Evolutionary conservation across 1,140 invertebrate species (phyloP), one percentile per base, ranked within the genome.

Genomic region (Zophobas morio): DNA sequence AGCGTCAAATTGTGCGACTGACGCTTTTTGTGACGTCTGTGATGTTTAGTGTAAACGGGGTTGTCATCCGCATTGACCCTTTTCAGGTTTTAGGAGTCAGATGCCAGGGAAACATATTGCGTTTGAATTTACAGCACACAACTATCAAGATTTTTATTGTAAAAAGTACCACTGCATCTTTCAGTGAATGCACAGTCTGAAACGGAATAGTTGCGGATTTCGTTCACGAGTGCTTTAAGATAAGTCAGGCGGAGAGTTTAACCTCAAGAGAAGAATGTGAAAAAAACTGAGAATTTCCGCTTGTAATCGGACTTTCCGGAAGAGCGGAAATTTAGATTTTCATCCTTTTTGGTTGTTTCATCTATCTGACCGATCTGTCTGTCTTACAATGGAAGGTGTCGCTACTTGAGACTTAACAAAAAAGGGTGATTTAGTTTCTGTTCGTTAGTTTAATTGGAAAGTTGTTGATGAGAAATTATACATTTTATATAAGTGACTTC

Each of bases 181-280:
- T 46, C 42, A 56, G 54, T 34, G 35, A 60, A 39, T 60, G 56
- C 56, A 60, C 42, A 8, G 3, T 46, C 42, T 37, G 56, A 20
- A 60, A 57, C 54, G 54, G 20, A 57, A 57, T 57, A 57, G 56
- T 46, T 46, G 3, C 3, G 42, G 8, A 46, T 46, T 46, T 46
- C 42, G 53, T 32, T 37, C 37, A 60, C 56, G 37, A 60, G 56
- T 60, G n/a, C 56, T 60, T 37, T 33, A 35, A 6, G 35, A 36
- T 3, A 60, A 37, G 1, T 56, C 6, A 35, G 34, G 32, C 20
- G 54, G 20, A 4, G 54, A 57, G 6, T 57, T 57, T 57, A 57
- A 57, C 5, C 5, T 33, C 20, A 1, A 6, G 54, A 33, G 54
- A 46, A 8, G 8, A 46, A 46, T 46, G 20, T 20, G 20, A 20